These are phyloP conservation scores for Drosophila falleni DNA, from an alignment of 2,888 invertebrate genomes.

Conservation along the genomic window DNA sequence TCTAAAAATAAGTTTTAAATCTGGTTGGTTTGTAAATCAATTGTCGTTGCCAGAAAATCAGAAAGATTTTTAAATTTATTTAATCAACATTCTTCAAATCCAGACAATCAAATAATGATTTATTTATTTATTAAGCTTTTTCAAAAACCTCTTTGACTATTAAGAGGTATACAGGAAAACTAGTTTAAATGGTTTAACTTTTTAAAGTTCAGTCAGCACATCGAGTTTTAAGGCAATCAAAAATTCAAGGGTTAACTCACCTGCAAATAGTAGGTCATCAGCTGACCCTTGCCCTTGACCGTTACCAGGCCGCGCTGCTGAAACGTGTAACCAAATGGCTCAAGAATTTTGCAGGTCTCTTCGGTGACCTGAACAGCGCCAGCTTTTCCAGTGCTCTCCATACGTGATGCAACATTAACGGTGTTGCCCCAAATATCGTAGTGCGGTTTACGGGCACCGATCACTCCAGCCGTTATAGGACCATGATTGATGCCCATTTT, in stretches of 20 bases:
- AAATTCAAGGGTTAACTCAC: constrained; percentile 85
- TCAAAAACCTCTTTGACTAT: too few species aligned
- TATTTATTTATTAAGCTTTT: too few species aligned
- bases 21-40: neutral
- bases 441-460: constrained; percentile 97
- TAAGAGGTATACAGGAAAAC: too few species aligned
- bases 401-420: constrained; percentile 98
- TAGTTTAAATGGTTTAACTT: neutral
- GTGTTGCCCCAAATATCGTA: constrained; percentile 99
- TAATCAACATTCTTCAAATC: too few species aligned
- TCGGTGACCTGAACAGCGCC: constrained; percentile 98
- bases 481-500: constrained; percentile 98
- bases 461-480: constrained; percentile 97
- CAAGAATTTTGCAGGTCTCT: constrained; percentile 95
- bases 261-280: constrained; percentile 96
- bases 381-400: constrained; percentile 99
- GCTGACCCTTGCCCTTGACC: constrained; percentile 98
- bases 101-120: too few species aligned
- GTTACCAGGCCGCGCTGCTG: constrained; percentile 97
- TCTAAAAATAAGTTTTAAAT: neutral
- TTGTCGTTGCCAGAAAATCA: too few species aligned
- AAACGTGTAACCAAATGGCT: constrained; percentile 95
- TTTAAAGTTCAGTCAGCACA: neutral
- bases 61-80: too few species aligned
- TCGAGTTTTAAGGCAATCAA: neutral